Evolutionary conservation across 1,140 invertebrate species (phyloP), one percentile per base, ranked within the genome.

Genomic region (Bactericera cockerelli): DNA sequence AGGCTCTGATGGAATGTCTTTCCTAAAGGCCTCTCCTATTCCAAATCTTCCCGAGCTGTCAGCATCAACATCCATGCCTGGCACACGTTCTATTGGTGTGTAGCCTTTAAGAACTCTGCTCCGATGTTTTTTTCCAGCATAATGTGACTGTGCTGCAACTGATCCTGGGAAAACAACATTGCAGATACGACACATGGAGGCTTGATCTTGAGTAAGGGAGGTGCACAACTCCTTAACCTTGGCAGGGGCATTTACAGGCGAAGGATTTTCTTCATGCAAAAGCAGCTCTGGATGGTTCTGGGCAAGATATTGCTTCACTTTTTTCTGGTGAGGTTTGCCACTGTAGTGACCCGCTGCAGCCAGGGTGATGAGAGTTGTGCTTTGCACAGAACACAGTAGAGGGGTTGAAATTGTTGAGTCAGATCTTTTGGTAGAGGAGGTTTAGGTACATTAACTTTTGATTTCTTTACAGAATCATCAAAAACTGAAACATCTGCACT

Each of bases 251-350:
- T 4, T 49, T 49, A 10, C 4, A 10, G 6, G 4, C 4, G 4
- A 6, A 49, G n/a, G 8, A 10, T 3, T 10, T 4, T 22, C n/a
- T 10, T 36, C 33, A 36, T n/a, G 16, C 16, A 16, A 36, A n/a
- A 49, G n/a, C n/a, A 49, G n/a, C 19, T 49, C 42, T 10, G 42
- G 42, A 49, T 19, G 22, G 19, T 49, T 6, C 19, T 49, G n/a
- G 8, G 42, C 6, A 4, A 49, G 22, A 16, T 49, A 22, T 16
- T 49, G 42, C 3, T 49, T 49, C 4, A 49, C 42, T 49, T 49
- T 49, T n/a, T 49, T 49, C 42, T 49, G 42, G 19, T 49, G 42
- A 6, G 42, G 42, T 22, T 49, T 49, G n/a, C 42, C 42, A 49
- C n/a, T 19, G 22, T 49, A 49, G 19, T 49, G 42, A n/a, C n/a